Evolutionary conservation across 2,888 invertebrate genomes (phyloP).

Genomic region (Luperina nickerlii): DNA sequence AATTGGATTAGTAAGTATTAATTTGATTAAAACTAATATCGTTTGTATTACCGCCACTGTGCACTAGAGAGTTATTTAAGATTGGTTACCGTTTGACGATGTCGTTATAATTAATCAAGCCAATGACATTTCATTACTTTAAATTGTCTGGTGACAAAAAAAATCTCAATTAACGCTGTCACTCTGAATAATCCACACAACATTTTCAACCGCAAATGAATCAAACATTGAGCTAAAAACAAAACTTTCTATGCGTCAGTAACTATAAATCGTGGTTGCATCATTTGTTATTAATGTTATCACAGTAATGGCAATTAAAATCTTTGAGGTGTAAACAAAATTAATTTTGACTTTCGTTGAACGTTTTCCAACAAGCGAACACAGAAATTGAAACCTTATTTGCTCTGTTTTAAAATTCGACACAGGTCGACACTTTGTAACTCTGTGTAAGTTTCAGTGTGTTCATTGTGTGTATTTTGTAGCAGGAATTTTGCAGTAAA

Average conservation of each 20-base stretch:
- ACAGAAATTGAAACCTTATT: constrained; percentile 14
- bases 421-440: constrained; percentile 26
- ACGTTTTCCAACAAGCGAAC: constrained; percentile 59
- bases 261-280: constrained; percentile 77
- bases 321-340: constrained; percentile 79
- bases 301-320: constrained; percentile 79
- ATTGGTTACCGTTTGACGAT: background rate
- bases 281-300: constrained; percentile 81
- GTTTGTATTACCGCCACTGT: background rate
- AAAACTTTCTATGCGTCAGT: constrained; percentile 75
- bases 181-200: constrained; percentile 16
- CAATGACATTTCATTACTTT: constrained; percentile 3
- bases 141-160: constrained; percentile 18
- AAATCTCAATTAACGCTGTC: constrained; percentile 15
- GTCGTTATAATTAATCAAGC: background rate
- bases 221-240: constrained; percentile 46
- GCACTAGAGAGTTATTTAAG: background rate
- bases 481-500: constrained; percentile 74
- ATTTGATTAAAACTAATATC: background rate
- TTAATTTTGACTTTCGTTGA: constrained; percentile 77
- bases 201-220: constrained; percentile 28
- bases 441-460: constrained; percentile 50
- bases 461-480: constrained; percentile 58
- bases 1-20: background rate
- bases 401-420: constrained; percentile 15